Conservation (phyloP, 2,888 invertebrate species). For the Ormyrus labotus region DNA sequence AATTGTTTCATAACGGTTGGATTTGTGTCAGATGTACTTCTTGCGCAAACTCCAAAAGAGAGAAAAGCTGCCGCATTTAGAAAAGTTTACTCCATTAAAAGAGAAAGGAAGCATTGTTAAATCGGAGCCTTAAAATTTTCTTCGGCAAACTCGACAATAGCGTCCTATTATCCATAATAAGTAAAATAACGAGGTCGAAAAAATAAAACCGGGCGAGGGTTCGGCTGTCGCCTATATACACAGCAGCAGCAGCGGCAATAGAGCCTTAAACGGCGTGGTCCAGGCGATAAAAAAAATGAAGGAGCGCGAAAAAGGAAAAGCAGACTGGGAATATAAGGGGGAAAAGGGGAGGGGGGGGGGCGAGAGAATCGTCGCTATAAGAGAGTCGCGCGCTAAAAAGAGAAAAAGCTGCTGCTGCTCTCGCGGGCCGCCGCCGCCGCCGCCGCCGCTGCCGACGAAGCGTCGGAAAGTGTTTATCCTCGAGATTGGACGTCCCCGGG, state of each 20-base stretch:
- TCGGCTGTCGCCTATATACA: background rate
- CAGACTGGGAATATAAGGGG: constrained; percentile 40
- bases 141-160: constrained; percentile 6
- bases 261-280: constrained; percentile 50
- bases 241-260: constrained; percentile 20
- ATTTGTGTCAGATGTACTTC: too few relatives aligned
- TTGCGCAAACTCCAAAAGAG: too few relatives aligned
- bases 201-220: constrained; percentile 34
- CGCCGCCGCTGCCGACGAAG: constrained; percentile 59
- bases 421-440: background rate
- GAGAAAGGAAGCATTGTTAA: constrained; percentile 16
- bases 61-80: background rate
- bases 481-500: constrained; percentile 74
- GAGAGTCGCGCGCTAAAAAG: constrained; percentile 1
- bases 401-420: constrained; percentile 28
- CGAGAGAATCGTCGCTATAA: constrained; percentile 27
- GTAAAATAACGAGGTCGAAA: constrained; percentile 51
- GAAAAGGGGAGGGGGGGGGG: constrained; percentile 25
- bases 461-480: constrained; percentile 75
- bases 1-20: too few relatives aligned
- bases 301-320: constrained; percentile 27
- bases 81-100: constrained; percentile 11
- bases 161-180: constrained; percentile 52
- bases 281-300: constrained; percentile 51
- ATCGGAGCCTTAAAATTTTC: constrained; percentile 20